Conservation (phyloP, 2,797 vertebrate genomes). For the Platalea minor region DNA sequence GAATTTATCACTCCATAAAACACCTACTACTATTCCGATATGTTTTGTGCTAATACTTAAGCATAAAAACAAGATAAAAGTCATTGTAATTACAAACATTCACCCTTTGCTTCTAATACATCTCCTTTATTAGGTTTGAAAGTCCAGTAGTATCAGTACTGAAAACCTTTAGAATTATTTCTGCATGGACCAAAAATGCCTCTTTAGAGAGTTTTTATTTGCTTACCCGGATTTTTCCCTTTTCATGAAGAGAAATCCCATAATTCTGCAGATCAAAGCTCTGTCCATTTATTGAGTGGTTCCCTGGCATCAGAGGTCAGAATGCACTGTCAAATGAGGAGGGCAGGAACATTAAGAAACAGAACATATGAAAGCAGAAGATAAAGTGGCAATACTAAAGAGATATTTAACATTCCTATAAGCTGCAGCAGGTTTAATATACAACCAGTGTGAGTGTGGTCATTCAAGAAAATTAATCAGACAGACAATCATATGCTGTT, state of each 20-base stretch:
- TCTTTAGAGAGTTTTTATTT: slow-evolving; percentile 29
- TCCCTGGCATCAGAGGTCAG: slow-evolving; percentile 54
- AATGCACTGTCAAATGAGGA: slow-evolving; percentile 12
- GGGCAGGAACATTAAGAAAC: background rate
- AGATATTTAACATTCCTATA: background rate
- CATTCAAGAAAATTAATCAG: background rate
- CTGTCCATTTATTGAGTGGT: slow-evolving; percentile 24
- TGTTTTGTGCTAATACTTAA: background rate
- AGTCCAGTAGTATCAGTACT: background rate
- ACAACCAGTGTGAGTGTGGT: background rate
- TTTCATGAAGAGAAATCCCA: slow-evolving; percentile 48
- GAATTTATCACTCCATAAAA: background rate
- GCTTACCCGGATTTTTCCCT: slow-evolving; percentile 43
- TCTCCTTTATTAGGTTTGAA: background rate
- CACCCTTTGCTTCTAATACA: background rate
- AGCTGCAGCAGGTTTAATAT: background rate
- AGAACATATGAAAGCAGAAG: slow-evolving; percentile 45
- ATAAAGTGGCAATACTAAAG: background rate
- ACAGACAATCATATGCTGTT: background rate
- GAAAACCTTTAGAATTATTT: slow-evolving; percentile 12
- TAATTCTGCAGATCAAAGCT: slow-evolving; percentile 55
- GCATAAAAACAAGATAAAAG: background rate
- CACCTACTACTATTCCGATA: background rate
- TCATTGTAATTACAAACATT: background rate
- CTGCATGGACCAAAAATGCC: background rate